Evolutionary conservation across 2,113 vertebrate species (phyloP).

Genomic region (Ariopsis seemanni): DNA sequence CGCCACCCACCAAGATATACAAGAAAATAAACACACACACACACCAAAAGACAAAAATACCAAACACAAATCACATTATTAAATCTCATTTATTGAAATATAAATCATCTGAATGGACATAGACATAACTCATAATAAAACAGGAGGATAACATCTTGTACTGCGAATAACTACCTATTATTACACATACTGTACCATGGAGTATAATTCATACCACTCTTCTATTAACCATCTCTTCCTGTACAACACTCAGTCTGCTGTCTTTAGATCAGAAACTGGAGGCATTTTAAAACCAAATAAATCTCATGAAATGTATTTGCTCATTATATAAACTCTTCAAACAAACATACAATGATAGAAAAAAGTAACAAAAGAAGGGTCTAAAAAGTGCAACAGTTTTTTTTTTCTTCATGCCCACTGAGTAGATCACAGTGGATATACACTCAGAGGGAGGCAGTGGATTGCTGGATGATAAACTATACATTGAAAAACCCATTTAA

Average conservation of each 20-base stretch:
- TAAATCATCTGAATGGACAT: slow-evolving; percentile 81
- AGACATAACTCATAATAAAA: slow-evolving; percentile 70
- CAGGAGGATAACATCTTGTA: slow-evolving; percentile 67
- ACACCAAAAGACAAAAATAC: neutral
- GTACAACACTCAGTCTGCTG: slow-evolving; percentile 75
- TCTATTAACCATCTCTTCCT: slow-evolving; percentile 46
- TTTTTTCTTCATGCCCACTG: slow-evolving; percentile 76
- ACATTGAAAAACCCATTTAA: slow-evolving; percentile 63
- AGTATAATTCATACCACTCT: slow-evolving; percentile 68
- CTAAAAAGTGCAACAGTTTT: slow-evolving; percentile 90
- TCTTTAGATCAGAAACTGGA: slow-evolving; percentile 72
- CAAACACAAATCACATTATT: slow-evolving; percentile 57
- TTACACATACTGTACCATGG: slow-evolving; percentile 72
- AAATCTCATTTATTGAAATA: slow-evolving; percentile 82
- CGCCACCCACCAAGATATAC: neutral
- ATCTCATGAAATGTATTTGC: slow-evolving; percentile 64
- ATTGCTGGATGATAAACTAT: slow-evolving; percentile 83
- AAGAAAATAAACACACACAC: neutral
- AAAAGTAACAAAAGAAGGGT: slow-evolving; percentile 42
- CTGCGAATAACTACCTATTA: slow-evolving; percentile 66
- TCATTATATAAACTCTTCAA: slow-evolving; percentile 43
- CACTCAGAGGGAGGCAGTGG: slow-evolving; percentile 86
- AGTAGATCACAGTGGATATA: slow-evolving; percentile 88
- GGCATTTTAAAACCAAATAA: slow-evolving; percentile 22
- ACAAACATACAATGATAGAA: slow-evolving; percentile 44